Evolutionary conservation across 1,140 invertebrate species (phyloP).

Genomic region (Drosophila saltans): DNA sequence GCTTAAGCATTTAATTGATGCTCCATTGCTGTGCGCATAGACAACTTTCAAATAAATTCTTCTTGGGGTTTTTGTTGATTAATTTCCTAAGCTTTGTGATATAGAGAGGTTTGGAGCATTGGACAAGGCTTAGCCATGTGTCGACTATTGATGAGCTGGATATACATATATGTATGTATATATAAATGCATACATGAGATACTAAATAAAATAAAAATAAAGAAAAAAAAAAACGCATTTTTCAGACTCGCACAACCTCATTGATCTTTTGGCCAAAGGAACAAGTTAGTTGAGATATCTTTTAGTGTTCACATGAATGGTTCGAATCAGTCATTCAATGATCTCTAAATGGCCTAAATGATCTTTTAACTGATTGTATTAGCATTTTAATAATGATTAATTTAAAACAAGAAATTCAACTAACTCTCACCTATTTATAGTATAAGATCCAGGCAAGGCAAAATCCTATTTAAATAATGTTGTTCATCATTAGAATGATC

Average conservation of each 20-base stretch:
- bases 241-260: conserved; percentile 25
- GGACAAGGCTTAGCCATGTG: conserved; percentile 27
- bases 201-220: conserved; percentile 8
- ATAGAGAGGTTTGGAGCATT: neutral
- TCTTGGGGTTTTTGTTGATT: conserved; percentile 52
- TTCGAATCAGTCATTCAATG: conserved; percentile 18
- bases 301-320: conserved; percentile 6
- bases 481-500: no score
- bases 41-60: conserved; percentile 37
- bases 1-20: conserved; percentile 73
- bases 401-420: neutral
- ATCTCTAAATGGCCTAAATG: conserved; percentile 11
- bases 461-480: no score
- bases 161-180: neutral
- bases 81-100: conserved; percentile 44
- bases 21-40: conserved; percentile 30
- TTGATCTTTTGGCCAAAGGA: conserved; percentile 36
- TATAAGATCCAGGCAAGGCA: no score
- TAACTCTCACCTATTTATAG: neutral
- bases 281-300: conserved; percentile 19
- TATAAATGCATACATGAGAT: conserved; percentile 6
- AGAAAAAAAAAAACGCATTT: neutral
- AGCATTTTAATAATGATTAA: neutral
- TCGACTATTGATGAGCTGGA: conserved; percentile 45
- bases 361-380: conserved; percentile 13